A percentile compares a stretch with the other conserved stretches of the same genome.
Conservation (phyloP, 2,113 vertebrate species). For the Anoplopoma fimbria region DNA sequence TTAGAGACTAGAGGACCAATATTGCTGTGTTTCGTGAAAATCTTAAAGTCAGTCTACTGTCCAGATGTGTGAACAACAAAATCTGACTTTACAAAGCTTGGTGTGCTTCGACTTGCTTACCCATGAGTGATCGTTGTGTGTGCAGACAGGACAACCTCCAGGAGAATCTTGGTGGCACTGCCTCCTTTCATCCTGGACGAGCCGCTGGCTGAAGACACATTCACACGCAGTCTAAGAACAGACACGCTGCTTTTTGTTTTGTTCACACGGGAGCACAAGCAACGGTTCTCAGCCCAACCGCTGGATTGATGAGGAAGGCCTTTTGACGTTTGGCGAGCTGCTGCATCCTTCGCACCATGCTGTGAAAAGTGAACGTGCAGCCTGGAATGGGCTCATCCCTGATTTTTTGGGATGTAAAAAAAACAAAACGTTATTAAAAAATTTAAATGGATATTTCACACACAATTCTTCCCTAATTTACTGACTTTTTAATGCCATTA, state of each 20-base stretch:
- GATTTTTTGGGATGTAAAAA: not conserved
- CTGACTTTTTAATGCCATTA: too few species aligned
- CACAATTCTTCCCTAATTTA: too few species aligned
- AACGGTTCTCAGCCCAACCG: conserved; percentile 76
- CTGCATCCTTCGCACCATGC: conserved; percentile 80
- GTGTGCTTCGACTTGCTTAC: conserved; percentile 24
- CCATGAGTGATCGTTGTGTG: too few species aligned
- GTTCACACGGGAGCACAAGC: not conserved
- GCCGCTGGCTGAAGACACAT: conserved; percentile 81
- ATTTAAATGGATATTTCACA: too few species aligned
- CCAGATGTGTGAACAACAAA: too few species aligned
- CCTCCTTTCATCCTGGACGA: conserved; percentile 88
- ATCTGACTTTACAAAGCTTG: too few species aligned
- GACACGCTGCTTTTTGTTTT: not conserved
- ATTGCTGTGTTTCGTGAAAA: too few species aligned
- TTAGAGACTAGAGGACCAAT: too few species aligned
- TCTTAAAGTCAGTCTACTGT: too few species aligned
- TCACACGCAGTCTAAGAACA: not conserved
- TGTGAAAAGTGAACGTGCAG: conserved; percentile 81
- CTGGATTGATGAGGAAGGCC: conserved; percentile 85
- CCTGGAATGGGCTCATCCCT: conserved; percentile 83
- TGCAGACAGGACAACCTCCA: conserved; percentile 82
- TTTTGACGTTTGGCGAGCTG: conserved; percentile 68
- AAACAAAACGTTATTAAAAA: too few species aligned
- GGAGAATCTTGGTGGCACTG: conserved; percentile 85